Evolutionary conservation across 2,888 invertebrate genomes (phyloP), one percentile per base, ranked within the genome.

Genomic region (Boloria selene): DNA sequence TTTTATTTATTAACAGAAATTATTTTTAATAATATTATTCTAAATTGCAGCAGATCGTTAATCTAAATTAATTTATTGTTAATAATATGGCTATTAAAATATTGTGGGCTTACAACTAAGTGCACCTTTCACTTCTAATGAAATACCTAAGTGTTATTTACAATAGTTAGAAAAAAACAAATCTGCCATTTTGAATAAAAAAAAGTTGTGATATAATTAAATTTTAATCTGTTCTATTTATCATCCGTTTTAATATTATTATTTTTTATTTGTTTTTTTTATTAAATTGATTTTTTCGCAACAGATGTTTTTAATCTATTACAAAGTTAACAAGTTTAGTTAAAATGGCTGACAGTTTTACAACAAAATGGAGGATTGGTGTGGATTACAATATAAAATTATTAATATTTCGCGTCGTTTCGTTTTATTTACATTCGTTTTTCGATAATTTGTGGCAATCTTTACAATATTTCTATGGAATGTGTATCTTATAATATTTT

Each of bases 51-150:
- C 74, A 74, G 73, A 75, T 74, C 73, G 62, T 74, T 79, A 76
- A 22, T 60, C 64, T 66, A 59, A 50, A 44, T 66, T 65, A 55
- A 44, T 63, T 64, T 65, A 60, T 74, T 73, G 77, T 81, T 78
- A 80, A 82, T 84, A 50, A 84, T 87, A 87, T 87, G 87, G 87
- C 87, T 86, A 84, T 80, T 75, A 76, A 77, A 79, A 42, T 59
- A 49, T 13, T n/a, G 42, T 60, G 51, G 26, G 18, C 42, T 51
- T 56, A 56, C 3, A 10, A 22, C 45, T 56, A 56, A 45, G 72
- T 72, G 72, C 70, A 71, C 68, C 65, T 63, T 74, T 78, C 81
- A 79, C 78, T 77, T 77, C 51, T 4, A 78, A 79, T 79, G 79
- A 76, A 69, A 61, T 71, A 65, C 62, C 45, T 77, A 79, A 73